phyloP scores from a whole-genome alignment of 2,888 invertebrate species.

The Brachypalpus laphriformis region DNA sequence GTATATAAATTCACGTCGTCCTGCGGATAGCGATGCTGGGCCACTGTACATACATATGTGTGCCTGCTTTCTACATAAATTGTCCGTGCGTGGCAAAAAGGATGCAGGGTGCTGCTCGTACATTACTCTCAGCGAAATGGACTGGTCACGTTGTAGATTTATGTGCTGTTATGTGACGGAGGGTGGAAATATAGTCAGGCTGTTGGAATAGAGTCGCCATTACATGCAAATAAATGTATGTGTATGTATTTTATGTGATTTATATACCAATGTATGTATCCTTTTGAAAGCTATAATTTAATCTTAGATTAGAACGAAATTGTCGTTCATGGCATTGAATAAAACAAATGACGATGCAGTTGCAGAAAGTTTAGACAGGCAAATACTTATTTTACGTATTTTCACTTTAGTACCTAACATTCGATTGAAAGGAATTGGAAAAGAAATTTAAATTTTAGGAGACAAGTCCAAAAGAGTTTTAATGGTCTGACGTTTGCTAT shows the following conservation, averaged over 20 bases:
- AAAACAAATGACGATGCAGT: slow-evolving; percentile 48
- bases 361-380: slow-evolving; percentile 1
- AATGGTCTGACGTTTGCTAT: too few species aligned
- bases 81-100: slow-evolving; percentile 67
- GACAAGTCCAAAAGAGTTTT: too few species aligned
- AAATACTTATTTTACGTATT: not conserved
- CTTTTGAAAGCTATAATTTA: not conserved
- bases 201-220: slow-evolving; percentile 41
- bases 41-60: slow-evolving; percentile 35
- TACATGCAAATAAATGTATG: slow-evolving; percentile 49
- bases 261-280: slow-evolving; percentile 6
- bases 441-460: too few species aligned
- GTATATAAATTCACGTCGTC: slow-evolving; percentile 37
- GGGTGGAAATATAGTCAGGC: slow-evolving; percentile 46
- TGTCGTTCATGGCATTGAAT: slow-evolving; percentile 7
- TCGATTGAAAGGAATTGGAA: too few species aligned
- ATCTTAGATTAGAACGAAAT: slow-evolving; percentile 11
- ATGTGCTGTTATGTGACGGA: slow-evolving; percentile 59
- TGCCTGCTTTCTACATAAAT: slow-evolving; percentile 48
- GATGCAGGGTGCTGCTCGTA: slow-evolving; percentile 56
- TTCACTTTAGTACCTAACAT: too few species aligned
- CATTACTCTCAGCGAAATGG: slow-evolving; percentile 58
- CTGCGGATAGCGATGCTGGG: slow-evolving; percentile 50
- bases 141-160: slow-evolving; percentile 72
- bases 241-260: slow-evolving; percentile 39